phyloP scores from a whole-genome alignment of 2,797 vertebrate species.

The Oreonectes daqikongensis region DNA sequence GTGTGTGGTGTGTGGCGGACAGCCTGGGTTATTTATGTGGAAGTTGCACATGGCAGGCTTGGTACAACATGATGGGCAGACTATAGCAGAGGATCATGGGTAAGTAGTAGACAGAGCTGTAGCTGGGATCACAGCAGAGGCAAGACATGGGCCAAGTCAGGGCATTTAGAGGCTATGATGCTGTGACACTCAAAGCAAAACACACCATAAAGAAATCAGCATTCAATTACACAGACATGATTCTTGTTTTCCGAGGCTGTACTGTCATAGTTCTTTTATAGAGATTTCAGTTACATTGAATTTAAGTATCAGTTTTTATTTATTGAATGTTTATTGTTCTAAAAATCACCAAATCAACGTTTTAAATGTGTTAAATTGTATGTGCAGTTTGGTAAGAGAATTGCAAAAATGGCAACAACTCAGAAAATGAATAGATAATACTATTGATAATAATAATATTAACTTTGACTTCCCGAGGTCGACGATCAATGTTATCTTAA shows the following conservation, averaged over 20 bases:
- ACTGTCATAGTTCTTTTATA: neutral
- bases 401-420: too few relatives aligned
- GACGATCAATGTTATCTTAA: too few relatives aligned
- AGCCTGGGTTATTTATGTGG: slow-evolving; percentile 99
- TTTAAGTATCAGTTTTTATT: too few relatives aligned
- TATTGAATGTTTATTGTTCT: too few relatives aligned
- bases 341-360: too few relatives aligned
- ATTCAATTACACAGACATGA: neutral
- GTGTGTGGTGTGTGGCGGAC: slow-evolving; percentile 84
- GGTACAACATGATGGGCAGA: slow-evolving; percentile 56
- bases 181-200: too few relatives aligned
- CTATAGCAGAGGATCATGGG: slow-evolving; percentile 44
- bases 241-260: neutral
- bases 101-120: slow-evolving; percentile 32
- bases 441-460: too few relatives aligned
- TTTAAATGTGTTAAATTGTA: too few relatives aligned
- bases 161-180: neutral
- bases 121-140: slow-evolving; percentile 39
- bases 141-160: slow-evolving; percentile 17
- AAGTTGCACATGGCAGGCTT: slow-evolving; percentile 88
- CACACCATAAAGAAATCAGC: neutral
- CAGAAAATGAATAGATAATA: too few relatives aligned
- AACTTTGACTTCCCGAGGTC: too few relatives aligned
- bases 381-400: too few relatives aligned
- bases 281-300: neutral